Conservation (phyloP, 2,888 invertebrate genomes). For the Microdon myrmicae region DNA sequence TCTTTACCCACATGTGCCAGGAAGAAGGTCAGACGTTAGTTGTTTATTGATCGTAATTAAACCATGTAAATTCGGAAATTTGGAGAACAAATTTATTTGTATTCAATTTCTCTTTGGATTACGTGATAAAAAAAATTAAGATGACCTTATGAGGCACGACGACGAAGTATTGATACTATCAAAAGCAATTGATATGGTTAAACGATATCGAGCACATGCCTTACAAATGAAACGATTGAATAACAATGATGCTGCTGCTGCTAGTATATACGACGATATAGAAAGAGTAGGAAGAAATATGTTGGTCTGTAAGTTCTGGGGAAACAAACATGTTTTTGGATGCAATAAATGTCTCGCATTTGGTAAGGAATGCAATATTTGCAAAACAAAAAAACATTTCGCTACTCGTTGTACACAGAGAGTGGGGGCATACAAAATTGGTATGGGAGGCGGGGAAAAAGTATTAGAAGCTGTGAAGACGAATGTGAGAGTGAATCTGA, state of each 20-base stretch:
- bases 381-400: slow-evolving; percentile 1
- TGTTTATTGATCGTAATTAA: no score
- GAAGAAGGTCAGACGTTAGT: no score
- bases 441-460: background rate
- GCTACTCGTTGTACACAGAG: background rate
- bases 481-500: background rate
- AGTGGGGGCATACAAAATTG: background rate
- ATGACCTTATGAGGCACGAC: no score
- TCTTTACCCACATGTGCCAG: no score
- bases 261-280: background rate
- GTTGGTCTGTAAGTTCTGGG: background rate
- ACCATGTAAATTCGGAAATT: no score
- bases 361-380: slow-evolving; percentile 1
- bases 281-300: background rate
- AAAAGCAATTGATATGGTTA: no score
- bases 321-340: slow-evolving; percentile 5
- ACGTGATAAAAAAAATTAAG: no score
- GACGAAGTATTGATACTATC: no score
- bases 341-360: slow-evolving; percentile 1
- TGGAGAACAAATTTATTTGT: no score
- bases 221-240: no score
- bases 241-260: background rate
- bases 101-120: no score
- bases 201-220: no score
- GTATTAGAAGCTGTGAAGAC: background rate